Percentiles rank a stretch among this genome's conserved stretches.
Evolutionary conservation across 2,888 invertebrate species (phyloP).

Genomic region (Griposia aprilina): DNA sequence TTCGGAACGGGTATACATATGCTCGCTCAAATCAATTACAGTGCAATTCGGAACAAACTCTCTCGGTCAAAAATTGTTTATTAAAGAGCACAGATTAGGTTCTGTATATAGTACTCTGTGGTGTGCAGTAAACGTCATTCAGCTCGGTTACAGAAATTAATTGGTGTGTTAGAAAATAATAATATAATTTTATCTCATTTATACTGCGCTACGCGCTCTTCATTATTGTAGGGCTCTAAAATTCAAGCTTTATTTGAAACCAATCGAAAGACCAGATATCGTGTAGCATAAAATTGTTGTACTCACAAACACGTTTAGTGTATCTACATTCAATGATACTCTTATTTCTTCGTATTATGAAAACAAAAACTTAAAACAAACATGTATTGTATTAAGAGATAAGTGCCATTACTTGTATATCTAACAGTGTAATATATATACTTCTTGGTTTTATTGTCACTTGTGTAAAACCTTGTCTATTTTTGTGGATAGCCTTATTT

Average conservation of each 20-base stretch:
- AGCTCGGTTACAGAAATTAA: too few relatives aligned
- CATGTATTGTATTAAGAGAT: conserved; percentile 33
- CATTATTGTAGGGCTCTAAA: not conserved
- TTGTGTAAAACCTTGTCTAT: conserved; percentile 3
- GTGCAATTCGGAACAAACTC: too few relatives aligned
- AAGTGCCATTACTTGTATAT: conserved; percentile 16
- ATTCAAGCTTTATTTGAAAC: conserved; percentile 1
- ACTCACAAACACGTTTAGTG: conserved; percentile 10
- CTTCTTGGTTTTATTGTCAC: conserved; percentile 24
- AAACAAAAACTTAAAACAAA: conserved; percentile 25
- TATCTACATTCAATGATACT: conserved; percentile 18
- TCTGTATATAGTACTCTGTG: too few relatives aligned
- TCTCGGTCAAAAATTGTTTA: too few relatives aligned
- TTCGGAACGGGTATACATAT: too few relatives aligned
- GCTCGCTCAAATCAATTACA: too few relatives aligned
- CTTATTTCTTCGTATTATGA: conserved; percentile 16
- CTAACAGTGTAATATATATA: conserved; percentile 16
- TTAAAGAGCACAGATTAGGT: too few relatives aligned
- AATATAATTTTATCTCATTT: conserved; percentile 16
- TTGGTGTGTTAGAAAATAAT: too few relatives aligned
- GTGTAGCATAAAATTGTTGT: conserved; percentile 3
- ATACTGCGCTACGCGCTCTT: not conserved
- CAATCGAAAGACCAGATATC: not conserved
- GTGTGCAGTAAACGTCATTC: too few relatives aligned
- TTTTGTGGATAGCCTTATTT: conserved; percentile 44